Base-by-base conservation (phyloP, 2,113 vertebrate genomes). In the Girardinichthys multiradiatus region DNA sequence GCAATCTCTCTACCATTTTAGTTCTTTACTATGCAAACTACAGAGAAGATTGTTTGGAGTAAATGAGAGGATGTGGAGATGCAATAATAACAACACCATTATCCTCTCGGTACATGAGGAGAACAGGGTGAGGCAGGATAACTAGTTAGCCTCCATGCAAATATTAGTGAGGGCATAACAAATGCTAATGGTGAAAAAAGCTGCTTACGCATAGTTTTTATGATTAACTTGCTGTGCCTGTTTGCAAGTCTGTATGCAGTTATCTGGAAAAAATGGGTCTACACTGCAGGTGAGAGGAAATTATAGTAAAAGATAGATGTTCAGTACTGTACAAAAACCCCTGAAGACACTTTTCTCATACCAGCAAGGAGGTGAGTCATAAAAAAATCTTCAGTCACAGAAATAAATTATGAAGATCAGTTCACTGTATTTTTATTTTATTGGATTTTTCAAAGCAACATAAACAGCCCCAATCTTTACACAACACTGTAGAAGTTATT, bases 21-120 rank as follows among this genome's bases (percentile, higher is more conserved):
- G 67, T 79, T 70, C 68, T 85, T 85, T 68, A 64, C 72, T 70
- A 54, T 79, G 76, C 74, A 87, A 86, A 87, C 57, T 80, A 76
- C 77, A 72, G 42, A 77, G 65, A 70, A 70, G 69, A 75, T 64
- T 76, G 83, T 76, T 80, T 64, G 80, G 60, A 69, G 61, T 72
- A 85, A 87, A 88, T 81, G 70, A 77, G 75, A 72, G 80, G 68
- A 78, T 83, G 74, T 77, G 67, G 76, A 87, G 76, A 77, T 76
- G 72, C 74, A 75, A 64, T 72, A 83, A 81, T 73, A 91, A 90
- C 58, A 78, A 37, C 54, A 63, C 62, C 67, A 88, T 87, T 85
- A 86, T 64, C 64, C 83, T 74, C 63, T 33, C 12, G n/a, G 68
- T 73, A 73, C 64, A 75, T 63, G 72, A 74, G 57, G 57, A 74